A percentile compares a stretch with the other conserved stretches of the same genome.
These are phyloP conservation scores for Diorhabda elongata DNA, from an alignment of 1,140 invertebrate species.

Conservation along the genomic window DNA sequence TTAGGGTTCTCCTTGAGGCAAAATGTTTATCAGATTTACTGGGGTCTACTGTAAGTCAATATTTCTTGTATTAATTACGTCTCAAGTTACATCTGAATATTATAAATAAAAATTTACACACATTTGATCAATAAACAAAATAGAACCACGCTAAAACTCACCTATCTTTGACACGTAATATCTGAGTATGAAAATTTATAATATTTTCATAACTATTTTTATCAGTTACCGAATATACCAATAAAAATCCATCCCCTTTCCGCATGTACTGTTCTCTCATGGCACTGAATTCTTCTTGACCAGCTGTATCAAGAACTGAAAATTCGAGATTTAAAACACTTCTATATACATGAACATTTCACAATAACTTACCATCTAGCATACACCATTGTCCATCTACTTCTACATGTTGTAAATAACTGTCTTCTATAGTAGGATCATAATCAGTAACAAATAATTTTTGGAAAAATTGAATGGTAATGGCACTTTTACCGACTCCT, in stretches of 20 bases:
- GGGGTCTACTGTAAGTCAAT: too few species aligned
- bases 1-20: too few species aligned
- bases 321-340: slow-evolving; percentile 25
- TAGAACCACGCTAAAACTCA: slow-evolving; percentile 52
- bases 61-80: too few species aligned
- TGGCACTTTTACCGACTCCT: slow-evolving; percentile 84
- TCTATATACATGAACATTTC: neutral
- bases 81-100: too few species aligned
- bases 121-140: too few species aligned
- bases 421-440: slow-evolving; percentile 88
- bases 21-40: too few species aligned
- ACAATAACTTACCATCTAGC: slow-evolving; percentile 68
- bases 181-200: slow-evolving; percentile 82
- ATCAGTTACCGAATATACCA: slow-evolving; percentile 89
- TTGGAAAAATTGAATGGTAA: slow-evolving; percentile 87
- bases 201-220: slow-evolving; percentile 82
- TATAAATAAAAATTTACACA: too few species aligned
- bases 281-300: slow-evolving; percentile 90
- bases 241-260: slow-evolving; percentile 90
- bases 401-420: slow-evolving; percentile 87
- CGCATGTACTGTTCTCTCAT: slow-evolving; percentile 95
- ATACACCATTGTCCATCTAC: slow-evolving; percentile 90
- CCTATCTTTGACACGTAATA: slow-evolving; percentile 85
- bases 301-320: slow-evolving; percentile 84
- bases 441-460: slow-evolving; percentile 86